Base-by-base conservation (phyloP, 1,140 invertebrate genomes). In the Macrotrachela quadricornifera region DNA sequence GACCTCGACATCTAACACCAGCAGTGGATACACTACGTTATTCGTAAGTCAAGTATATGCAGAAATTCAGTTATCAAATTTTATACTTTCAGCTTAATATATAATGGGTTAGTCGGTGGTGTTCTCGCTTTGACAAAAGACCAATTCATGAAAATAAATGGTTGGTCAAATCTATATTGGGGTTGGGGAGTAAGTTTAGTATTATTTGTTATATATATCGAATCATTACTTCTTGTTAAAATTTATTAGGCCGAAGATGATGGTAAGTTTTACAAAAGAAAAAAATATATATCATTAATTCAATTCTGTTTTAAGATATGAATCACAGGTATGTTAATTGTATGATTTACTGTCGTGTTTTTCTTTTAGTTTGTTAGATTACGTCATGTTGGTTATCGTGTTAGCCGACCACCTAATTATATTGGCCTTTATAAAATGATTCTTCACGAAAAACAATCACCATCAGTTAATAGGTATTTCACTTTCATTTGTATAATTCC, bases 81-180 rank as follows among this genome's bases (percentile, higher is more conserved):
- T 30, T 30, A 4, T 8, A 30, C 8, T 41, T 49, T n/a, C 58
- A 88, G 84, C 68, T 74, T 92, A 63, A 84, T 85, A 57, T 94
- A 94, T 66, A 71, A 76, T 53, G 77, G 82, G 58, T 77, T 94
- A 53, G 91, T 94, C 64, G 78, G 78, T 12, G 78, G 78, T 15
- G 78, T 77, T 6, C 69, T 79, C 53, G 72, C 73, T 15, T 72
- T 80, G 46, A 65, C 61, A 49, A 45, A 38, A 21, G 46, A 52
- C 13, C 46, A 51, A 42, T 15, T 48, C 10, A 12, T 51, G 4
- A 43, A 39, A 15, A 17, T 49, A 42, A 56, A 51, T 51, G 55
- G 55, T 8, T 56, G 46, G 21, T 47, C 49, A 10, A 56, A 51
- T 42, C 36, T 56, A n/a, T 51, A 51, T 30, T 51, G 50, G 55